A percentile compares a stretch with the other conserved stretches of the same genome.
Evolutionary conservation across 2,888 invertebrate species (phyloP).

Genomic region (Dicyrtomina minuta): DNA sequence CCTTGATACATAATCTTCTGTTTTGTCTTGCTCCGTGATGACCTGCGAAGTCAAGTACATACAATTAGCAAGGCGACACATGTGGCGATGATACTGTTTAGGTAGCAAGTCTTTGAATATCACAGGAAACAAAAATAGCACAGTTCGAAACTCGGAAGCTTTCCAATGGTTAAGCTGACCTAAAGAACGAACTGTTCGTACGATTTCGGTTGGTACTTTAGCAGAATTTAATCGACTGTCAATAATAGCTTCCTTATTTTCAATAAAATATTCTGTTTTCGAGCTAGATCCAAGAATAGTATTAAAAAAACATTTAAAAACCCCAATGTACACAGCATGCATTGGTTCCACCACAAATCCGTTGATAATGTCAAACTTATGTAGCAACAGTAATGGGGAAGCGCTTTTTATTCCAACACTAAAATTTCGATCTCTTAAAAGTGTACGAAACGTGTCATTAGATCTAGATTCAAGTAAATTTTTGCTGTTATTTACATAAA

Average conservation of each 20-base stretch:
- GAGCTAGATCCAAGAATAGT: conserved; percentile 20
- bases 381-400: conserved; percentile 23
- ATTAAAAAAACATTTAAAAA: conserved; percentile 24
- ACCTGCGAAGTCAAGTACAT: background rate
- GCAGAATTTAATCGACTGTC: background rate
- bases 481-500: background rate
- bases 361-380: conserved; percentile 35
- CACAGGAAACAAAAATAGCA: background rate
- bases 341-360: conserved; percentile 37
- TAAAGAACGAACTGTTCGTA: background rate
- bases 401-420: conserved; percentile 27
- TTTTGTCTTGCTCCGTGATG: too few relatives aligned
- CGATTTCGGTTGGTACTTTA: background rate
- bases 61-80: background rate
- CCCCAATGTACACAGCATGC: conserved; percentile 33
- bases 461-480: background rate
- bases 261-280: background rate
- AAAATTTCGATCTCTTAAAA: too few relatives aligned
- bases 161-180: background rate
- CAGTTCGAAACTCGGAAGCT: background rate
- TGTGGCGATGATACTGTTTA: background rate
- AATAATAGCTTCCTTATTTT: too few relatives aligned
- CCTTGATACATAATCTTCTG: too few relatives aligned
- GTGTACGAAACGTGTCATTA: background rate
- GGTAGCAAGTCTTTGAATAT: background rate